Evolutionary conservation across 2,113 vertebrate species (phyloP).

Genomic region (Sinocyclocheilus anophthalmus): DNA sequence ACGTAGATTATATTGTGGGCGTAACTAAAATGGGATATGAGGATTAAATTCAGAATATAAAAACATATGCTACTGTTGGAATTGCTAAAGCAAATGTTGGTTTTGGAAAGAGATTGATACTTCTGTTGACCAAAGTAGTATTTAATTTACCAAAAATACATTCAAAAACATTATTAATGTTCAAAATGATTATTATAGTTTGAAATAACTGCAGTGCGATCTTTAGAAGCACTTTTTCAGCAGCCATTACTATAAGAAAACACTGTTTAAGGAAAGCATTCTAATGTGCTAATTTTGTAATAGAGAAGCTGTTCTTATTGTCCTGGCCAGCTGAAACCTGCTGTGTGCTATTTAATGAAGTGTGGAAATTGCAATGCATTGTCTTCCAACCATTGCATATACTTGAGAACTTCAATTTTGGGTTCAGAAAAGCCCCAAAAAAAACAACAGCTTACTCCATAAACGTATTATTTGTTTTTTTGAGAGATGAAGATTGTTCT

Average conservation of each 20-base stretch:
- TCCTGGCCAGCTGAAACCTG: neutral
- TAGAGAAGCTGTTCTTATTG: neutral
- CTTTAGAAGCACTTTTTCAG: neutral
- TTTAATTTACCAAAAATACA: slow-evolving; percentile 1
- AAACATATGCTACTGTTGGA: slow-evolving; percentile 15
- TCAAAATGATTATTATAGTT: neutral
- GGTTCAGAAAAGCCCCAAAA: neutral
- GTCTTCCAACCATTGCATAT: neutral
- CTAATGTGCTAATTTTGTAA: neutral
- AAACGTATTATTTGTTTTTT: neutral
- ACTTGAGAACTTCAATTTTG: neutral
- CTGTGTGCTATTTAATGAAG: neutral
- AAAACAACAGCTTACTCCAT: neutral
- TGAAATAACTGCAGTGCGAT: neutral
- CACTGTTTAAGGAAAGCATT: neutral
- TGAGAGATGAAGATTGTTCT: neutral
- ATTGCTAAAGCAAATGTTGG: slow-evolving; percentile 11
- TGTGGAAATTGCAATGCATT: neutral
- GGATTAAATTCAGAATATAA: slow-evolving; percentile 12
- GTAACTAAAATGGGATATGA: slow-evolving; percentile 23
- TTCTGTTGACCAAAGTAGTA: neutral
- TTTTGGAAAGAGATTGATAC: slow-evolving; percentile 6
- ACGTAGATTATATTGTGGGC: neutral
- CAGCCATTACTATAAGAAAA: neutral
- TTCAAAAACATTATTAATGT: neutral